Conservation (phyloP, 92 coral and sea anemone genomes). For the Epizoanthus illoricatus region DNA sequence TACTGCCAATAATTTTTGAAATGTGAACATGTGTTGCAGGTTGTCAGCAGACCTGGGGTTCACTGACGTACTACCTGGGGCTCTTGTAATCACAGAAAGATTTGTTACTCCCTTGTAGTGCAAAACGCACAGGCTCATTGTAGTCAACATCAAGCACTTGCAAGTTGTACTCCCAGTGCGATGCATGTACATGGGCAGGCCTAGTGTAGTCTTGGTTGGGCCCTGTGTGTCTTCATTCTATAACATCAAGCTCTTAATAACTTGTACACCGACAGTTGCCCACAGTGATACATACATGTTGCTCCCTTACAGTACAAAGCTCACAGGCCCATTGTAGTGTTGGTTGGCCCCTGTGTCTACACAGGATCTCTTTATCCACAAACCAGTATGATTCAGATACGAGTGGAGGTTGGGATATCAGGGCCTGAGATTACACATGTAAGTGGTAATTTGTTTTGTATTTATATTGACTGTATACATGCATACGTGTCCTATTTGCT, state of each 20-base stretch:
- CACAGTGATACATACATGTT: background rate
- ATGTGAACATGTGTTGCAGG: too few relatives aligned
- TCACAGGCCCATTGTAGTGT: constrained; percentile 60
- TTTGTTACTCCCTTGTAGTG: too few relatives aligned
- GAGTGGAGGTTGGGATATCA: constrained; percentile 70
- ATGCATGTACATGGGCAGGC: too few relatives aligned
- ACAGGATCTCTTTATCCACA: constrained; percentile 65
- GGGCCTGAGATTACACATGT: constrained; percentile 64
- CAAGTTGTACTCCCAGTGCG: too few relatives aligned
- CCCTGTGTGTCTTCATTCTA: too few relatives aligned
- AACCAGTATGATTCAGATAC: constrained; percentile 38
- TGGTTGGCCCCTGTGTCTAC: constrained; percentile 73
- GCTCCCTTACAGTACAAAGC: constrained; percentile 41
- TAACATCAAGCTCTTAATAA: background rate
- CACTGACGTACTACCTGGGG: too few relatives aligned
- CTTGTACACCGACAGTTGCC: background rate
- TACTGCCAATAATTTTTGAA: too few relatives aligned
- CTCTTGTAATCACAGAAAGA: too few relatives aligned
- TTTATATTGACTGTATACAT: background rate
- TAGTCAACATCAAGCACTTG: too few relatives aligned
- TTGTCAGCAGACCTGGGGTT: too few relatives aligned
- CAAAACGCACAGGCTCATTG: too few relatives aligned
- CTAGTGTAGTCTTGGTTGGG: too few relatives aligned
- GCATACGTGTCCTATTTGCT: background rate
- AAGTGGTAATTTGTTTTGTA: background rate